Base-by-base conservation (phyloP, 2,888 invertebrate species). In the Acronicta leporina region DNA sequence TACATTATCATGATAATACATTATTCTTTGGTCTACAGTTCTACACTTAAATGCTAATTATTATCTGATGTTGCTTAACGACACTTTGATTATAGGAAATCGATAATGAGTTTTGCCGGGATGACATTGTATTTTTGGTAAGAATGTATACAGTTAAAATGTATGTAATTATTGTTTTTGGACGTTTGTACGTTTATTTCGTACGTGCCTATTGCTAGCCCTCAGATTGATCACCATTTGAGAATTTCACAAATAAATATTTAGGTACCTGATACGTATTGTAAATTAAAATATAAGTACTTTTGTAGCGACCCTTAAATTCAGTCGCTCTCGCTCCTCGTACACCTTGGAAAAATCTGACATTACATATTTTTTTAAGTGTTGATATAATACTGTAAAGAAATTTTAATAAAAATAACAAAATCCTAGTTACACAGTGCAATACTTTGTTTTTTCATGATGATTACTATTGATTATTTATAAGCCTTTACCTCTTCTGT, bases 401-500 rank as follows among this genome's bases (percentile, higher is more conserved):
- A 20, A 20, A 20, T 20, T 20, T 20, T 20, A 20, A 20, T 20
- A 20, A n/a, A n/a, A n/a, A 20, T 20, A 20, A 20, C 20, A 20
- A 20, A 20, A 20, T 20, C 20, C 20, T 20, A 20, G 4, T 20
- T 20, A 4, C 20, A 20, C 4, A 20, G 27, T 5, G 7, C 27
- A 27, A 27, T 27, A 27, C 0, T 5, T 2, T 7, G 7, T 27
- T 27, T 27, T 27, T 27, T 7, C 5, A 5, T 2, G 5, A 7
- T 27, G 27, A 0, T 6, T n/a, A n/a, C n/a, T n/a, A n/a, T 7
- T 7, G 27, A 10, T 5, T 35, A 2, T 11, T 11, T 5, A n/a
- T 38, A 13, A 38, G 2, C 2, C 69, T 83, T 73, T 73, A 92
- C 93, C 88, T 94, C 94, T 73, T 94, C 94, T 3, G 87, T 84